These are phyloP conservation scores for Rhyacophila evoluta DNA, from an alignment of 2,888 invertebrate genomes.

Conservation along the genomic window DNA sequence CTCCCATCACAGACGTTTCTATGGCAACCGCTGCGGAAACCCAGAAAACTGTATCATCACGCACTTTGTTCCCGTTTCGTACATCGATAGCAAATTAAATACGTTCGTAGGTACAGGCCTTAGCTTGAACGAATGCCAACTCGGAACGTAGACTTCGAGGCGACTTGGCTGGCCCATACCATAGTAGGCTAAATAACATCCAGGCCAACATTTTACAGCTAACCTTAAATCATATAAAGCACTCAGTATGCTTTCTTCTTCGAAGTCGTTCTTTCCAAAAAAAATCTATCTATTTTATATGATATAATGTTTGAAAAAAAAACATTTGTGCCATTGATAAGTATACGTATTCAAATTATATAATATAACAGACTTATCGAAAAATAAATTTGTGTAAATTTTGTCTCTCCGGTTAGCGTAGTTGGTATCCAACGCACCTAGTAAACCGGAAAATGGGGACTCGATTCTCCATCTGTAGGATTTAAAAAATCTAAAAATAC, in stretches of 20 bases:
- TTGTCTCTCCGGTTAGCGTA: no score
- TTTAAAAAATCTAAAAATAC: no score
- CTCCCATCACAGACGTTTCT: not conserved
- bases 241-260: not conserved
- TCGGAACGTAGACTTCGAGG: conserved; percentile 30
- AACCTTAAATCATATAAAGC: conserved; percentile 31
- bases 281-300: no score
- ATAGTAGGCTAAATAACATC: not conserved
- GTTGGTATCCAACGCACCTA: no score
- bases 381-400: no score
- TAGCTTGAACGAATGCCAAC: conserved; percentile 34
- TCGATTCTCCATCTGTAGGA: no score
- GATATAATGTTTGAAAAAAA: no score
- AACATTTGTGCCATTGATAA: no score
- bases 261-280: no score
- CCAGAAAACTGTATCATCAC: conserved; percentile 23
- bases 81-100: conserved; percentile 38
- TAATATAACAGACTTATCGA: no score
- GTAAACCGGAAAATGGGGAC: no score
- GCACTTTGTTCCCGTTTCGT: conserved; percentile 13
- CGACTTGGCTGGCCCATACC: conserved; percentile 21
- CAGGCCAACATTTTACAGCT: conserved; percentile 33
- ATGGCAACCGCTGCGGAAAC: conserved; percentile 23
- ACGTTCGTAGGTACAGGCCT: conserved; percentile 14
- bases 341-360: no score